Evolutionary conservation across 2,113 vertebrate genomes (phyloP).

Genomic region (Lagopus muta): DNA sequence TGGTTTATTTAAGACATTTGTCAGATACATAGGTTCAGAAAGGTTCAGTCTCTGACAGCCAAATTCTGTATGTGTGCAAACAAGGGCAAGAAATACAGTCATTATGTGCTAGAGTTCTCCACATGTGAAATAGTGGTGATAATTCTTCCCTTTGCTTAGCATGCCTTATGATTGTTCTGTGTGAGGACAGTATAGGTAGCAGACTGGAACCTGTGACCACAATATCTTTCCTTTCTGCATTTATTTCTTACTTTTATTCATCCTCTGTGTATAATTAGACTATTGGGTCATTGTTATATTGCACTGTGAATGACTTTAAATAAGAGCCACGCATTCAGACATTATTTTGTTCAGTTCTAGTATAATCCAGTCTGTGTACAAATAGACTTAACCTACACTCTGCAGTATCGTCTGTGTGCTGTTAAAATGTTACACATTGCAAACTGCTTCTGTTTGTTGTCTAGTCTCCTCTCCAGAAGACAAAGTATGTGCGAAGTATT

Average conservation of each 20-base stretch:
- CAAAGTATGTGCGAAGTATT: background rate
- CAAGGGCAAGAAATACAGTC: background rate
- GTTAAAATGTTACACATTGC: background rate
- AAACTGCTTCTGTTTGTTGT: background rate
- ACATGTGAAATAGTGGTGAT: background rate
- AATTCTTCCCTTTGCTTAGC: background rate
- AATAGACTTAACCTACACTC: background rate
- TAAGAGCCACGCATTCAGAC: background rate
- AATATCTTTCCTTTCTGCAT: background rate
- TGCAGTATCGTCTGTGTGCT: background rate
- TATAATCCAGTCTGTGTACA: background rate
- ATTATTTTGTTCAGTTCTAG: background rate
- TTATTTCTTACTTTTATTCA: background rate
- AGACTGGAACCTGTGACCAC: background rate
- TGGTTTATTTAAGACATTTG: background rate
- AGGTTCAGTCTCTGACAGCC: background rate
- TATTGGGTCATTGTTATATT: background rate
- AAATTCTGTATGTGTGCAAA: background rate
- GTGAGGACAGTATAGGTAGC: background rate
- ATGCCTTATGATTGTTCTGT: background rate
- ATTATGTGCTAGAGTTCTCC: background rate
- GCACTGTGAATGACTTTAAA: background rate
- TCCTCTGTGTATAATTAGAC: background rate
- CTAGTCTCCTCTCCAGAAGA: background rate
- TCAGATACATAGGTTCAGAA: background rate